Percentiles rank a stretch among this genome's conserved stretches.
phyloP scores from a whole-genome alignment of 2,113 vertebrate genomes.

The Cyphotilapia sp. region DNA sequence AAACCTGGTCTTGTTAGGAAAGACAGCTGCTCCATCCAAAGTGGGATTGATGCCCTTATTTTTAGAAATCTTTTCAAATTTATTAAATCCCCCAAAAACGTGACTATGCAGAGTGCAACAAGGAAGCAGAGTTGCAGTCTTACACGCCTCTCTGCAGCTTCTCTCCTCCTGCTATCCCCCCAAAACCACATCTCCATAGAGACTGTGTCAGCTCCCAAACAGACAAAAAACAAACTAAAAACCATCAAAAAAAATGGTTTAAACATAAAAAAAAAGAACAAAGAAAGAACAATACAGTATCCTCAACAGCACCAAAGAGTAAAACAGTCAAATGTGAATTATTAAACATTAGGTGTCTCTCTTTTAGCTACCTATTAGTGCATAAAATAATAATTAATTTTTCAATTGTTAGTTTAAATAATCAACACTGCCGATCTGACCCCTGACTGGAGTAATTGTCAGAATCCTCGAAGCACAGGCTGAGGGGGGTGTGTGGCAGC shows the following conservation, averaged over 20 bases:
- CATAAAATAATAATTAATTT: neutral
- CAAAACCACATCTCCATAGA: neutral
- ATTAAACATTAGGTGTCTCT: neutral
- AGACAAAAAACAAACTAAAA: neutral
- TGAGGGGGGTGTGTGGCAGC: accelerated
- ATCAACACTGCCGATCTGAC: neutral
- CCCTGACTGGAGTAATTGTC: neutral
- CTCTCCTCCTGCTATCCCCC: neutral
- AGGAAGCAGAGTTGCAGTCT: neutral
- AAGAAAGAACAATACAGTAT: neutral
- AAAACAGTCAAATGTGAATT: neutral
- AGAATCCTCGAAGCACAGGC: neutral
- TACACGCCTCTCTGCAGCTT: neutral
- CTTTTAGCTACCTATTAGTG: neutral
- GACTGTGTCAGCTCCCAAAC: neutral
- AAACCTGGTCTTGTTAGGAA: neutral
- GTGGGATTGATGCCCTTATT: neutral
- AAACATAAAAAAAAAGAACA: neutral
- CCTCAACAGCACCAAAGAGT: neutral
- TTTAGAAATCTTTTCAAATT: neutral
- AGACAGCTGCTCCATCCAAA: neutral
- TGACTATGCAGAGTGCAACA: neutral
- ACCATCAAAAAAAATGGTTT: neutral
- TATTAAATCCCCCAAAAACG: neutral
- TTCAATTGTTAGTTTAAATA: neutral